Evolutionary conservation across 2,888 invertebrate species (phyloP), one percentile per base, ranked within the genome.

Genomic region (Idaea biselata): DNA sequence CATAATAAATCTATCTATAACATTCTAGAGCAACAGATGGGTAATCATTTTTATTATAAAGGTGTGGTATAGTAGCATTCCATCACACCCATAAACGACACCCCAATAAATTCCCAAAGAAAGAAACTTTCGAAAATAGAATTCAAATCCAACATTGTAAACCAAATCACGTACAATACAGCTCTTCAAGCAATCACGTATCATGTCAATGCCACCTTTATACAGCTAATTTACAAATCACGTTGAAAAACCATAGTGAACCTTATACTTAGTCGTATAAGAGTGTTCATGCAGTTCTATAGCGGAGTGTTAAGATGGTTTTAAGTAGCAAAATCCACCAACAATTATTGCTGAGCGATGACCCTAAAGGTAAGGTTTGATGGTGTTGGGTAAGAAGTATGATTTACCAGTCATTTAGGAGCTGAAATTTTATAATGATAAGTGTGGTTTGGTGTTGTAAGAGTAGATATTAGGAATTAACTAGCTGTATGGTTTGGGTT

Each of bases 311-410:
- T 16, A 60, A 58, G 16, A 25, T 72, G 61, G 67, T 67, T 58
- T 68, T 67, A 74, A 63, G 76, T 76, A 80, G 77, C 76, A 61
- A 72, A 74, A 68, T 70, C 65, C 65, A 76, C 70, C 71, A 76
- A 74, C 74, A 77, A 79, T 82, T 78, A 80, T 76, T 69, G 61
- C 60, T 72, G 80, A 79, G 62, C 80, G 78, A 81, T 81, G 82
- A 80, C 79, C 81, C 80, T 69, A 70, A 44, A 44, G 67, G 63
- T 63, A 64, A 60, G 59, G 44, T 63, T 67, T 64, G 62, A 64
- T 67, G 68, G 63, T 71, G 70, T 79, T 79, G 74, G 72, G 72
- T 73, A 75, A 78, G 62, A 70, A 65, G 64, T 66, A 62, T 64
- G 71, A 62, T 25, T 1, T 25, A 53, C 64, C 59, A 64, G 63